Evolutionary conservation across 2,888 invertebrate species (phyloP), one percentile per base, ranked within the genome.

Genomic region (Caenorhabditis sp.): DNA sequence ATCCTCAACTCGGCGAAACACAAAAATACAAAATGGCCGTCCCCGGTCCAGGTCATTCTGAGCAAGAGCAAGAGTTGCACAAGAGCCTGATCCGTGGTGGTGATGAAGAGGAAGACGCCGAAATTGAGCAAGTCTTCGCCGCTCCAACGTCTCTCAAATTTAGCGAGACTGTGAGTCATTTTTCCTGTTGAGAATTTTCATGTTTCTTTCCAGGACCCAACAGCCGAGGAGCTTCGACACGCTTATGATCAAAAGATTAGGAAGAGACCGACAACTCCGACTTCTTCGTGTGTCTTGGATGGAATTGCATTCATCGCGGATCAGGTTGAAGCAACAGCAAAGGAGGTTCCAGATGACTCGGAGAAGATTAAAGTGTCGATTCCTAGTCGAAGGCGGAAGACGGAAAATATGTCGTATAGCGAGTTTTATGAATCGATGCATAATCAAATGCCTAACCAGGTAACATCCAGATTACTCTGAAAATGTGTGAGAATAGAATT

Each of bases 11-110:
- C 57, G 87, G 87, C 36, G 87, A 87, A 69, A 87, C 87, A 8
- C 86, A 87, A 59, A 86, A 86, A 60, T 87, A 86, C 65, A 80
- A 82, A 60, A 84, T 86, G 84, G 70, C 77, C 1, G 85, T 86
- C 14, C 84, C 86, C 1, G 86, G 84, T 10, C 86, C 86, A 1
- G 86, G 83, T 17, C 80, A 82, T 50, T 82, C 85, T 0, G 86
- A 86, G 25, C 81, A 83, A 54, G 86, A 86, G 63, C 77, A 85
- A n/a, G 86, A 85, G 56, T 52, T 86, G 67, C 86, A 86, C 68
- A 81, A 83, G 57, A 84, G 83, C 60, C 59, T 86, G 63, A 67
- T 86, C 43, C 61, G 77, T 23, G 17, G 5, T 10, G 31, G 31
- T 31, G 75, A 79, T 26, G 78, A 77, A 1, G 82, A 79, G 17